phyloP scores from a whole-genome alignment of 1,140 invertebrate species.

The Drosophila jambulina region DNA sequence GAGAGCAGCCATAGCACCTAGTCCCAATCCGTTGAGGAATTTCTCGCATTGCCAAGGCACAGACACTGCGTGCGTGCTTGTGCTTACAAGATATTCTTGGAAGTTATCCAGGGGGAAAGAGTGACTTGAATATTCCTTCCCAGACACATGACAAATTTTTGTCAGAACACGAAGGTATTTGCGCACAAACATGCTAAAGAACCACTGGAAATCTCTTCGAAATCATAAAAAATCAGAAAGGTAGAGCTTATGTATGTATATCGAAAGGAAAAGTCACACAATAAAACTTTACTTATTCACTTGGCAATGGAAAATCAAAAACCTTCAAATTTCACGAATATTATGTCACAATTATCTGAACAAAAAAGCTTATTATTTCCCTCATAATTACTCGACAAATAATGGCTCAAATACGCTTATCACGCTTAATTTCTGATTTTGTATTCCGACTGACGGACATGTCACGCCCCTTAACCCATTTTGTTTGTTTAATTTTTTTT shows the following conservation, averaged over 20 bases:
- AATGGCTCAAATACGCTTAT: conserved; percentile 41
- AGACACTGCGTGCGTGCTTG: conserved; percentile 29
- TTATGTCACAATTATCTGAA: conserved; percentile 9
- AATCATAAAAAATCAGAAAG: conserved; percentile 3
- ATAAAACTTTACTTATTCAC: not conserved
- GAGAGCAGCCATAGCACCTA: conserved; percentile 11
- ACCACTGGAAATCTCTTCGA: not conserved
- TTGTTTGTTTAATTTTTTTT: conserved; percentile 9
- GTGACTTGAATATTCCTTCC: conserved; percentile 36
- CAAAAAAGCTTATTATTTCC: conserved; percentile 26
- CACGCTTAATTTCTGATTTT: conserved; percentile 43
- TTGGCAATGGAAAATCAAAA: conserved; percentile 2
- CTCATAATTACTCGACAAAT: conserved; percentile 38
- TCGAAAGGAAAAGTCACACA: not conserved
- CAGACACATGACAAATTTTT: conserved; percentile 56
- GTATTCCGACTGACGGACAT: conserved; percentile 32
- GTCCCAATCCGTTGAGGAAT: conserved; percentile 36
- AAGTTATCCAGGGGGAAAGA: conserved; percentile 37
- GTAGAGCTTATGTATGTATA: not conserved
- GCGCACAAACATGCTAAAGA: conserved; percentile 38
- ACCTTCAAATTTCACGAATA: conserved; percentile 32
- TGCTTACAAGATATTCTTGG: conserved; percentile 51
- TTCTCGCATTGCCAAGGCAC: conserved; percentile 31
- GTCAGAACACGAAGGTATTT: conserved; percentile 22
- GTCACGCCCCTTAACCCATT: conserved; percentile 45